Percentiles rank a stretch among this genome's conserved stretches.
phyloP scores from a whole-genome alignment of 2,113 vertebrate species.

The Eublepharis macularius region DNA sequence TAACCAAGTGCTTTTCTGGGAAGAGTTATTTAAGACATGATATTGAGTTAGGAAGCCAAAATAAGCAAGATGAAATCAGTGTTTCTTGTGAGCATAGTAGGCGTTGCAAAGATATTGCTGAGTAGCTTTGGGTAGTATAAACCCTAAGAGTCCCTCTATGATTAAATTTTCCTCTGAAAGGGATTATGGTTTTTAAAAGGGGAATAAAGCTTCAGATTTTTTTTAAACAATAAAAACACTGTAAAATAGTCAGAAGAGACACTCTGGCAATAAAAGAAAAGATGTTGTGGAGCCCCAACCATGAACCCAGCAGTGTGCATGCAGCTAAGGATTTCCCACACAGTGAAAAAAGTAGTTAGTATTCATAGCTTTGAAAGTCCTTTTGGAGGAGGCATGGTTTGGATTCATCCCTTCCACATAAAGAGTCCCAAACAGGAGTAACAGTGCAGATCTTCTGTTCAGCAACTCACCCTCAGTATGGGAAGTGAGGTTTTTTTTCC shows the following conservation, averaged over 20 bases:
- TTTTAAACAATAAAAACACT: background rate
- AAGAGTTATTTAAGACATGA: background rate
- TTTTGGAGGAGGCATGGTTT: too few relatives aligned
- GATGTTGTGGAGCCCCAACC: background rate
- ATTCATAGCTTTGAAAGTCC: too few relatives aligned
- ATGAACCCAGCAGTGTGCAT: background rate
- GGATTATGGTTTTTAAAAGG: background rate
- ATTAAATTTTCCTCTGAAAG: background rate
- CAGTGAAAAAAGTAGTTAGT: background rate
- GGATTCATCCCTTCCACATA: too few relatives aligned
- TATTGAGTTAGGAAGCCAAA: background rate
- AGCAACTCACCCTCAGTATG: too few relatives aligned
- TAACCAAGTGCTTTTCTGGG: background rate
- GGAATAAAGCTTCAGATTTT: background rate
- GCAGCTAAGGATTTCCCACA: background rate
- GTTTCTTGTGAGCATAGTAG: background rate
- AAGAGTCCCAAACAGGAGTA: too few relatives aligned
- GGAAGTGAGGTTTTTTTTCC: too few relatives aligned
- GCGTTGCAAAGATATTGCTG: background rate
- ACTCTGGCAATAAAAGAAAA: background rate
- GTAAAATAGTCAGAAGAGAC: background rate
- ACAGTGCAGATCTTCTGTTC: too few relatives aligned
- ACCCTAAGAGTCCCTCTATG: background rate
- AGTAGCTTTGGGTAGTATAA: background rate
- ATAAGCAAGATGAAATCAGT: background rate